These are phyloP conservation scores for Tipula helvola DNA, from an alignment of 2,888 invertebrate species.

Conservation along the genomic window DNA sequence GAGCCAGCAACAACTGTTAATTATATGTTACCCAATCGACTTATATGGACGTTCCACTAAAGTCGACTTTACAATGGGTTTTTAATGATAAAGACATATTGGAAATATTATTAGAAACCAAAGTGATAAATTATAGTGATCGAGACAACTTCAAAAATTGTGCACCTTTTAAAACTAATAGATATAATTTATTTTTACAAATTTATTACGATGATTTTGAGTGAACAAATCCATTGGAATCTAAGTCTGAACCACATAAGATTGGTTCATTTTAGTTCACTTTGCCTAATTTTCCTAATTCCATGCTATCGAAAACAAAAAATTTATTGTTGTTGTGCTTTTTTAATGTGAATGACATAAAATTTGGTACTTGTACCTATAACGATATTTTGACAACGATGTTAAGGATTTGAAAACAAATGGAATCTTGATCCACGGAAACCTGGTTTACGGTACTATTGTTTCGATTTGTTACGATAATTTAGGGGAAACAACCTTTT, in stretches of 20 bases:
- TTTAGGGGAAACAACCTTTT: background rate
- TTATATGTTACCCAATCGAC: background rate
- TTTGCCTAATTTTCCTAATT: too few relatives aligned
- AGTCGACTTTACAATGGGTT: background rate
- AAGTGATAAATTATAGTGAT: too few relatives aligned
- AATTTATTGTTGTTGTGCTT: background rate
- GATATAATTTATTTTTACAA: too few relatives aligned
- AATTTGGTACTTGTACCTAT: background rate
- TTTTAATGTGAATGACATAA: background rate
- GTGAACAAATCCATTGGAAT: background rate
- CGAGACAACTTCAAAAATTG: too few relatives aligned
- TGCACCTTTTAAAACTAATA: too few relatives aligned
- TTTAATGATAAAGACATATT: too few relatives aligned
- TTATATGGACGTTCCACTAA: background rate
- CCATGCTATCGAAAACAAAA: background rate
- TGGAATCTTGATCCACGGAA: background rate
- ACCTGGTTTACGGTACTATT: background rate
- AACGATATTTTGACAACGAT: background rate
- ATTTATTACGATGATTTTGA: too few relatives aligned
- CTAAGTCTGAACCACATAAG: background rate
- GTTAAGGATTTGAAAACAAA: background rate
- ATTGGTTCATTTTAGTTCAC: background rate
- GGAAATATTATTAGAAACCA: too few relatives aligned
- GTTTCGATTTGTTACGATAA: too few relatives aligned
- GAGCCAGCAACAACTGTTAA: background rate